Conservation (phyloP, 2,888 invertebrate species). For the Lordiphosa fenestrarum region DNA sequence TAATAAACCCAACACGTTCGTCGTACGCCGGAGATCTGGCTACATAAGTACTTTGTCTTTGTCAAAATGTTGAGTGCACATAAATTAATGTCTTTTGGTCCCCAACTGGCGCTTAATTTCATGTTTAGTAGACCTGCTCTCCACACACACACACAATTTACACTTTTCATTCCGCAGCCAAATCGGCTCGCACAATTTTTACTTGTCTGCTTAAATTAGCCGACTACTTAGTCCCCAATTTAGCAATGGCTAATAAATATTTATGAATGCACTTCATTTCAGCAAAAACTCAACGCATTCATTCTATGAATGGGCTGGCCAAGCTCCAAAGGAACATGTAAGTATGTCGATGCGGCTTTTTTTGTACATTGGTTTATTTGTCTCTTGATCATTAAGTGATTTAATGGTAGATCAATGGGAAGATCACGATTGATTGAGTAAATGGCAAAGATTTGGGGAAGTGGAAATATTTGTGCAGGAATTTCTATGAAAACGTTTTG, state of each 20-base stretch:
- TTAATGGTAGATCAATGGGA: too few species aligned
- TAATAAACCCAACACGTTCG: conserved; percentile 63
- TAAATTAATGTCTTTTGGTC: conserved; percentile 50
- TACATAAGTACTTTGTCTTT: conserved; percentile 63
- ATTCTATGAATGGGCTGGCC: conserved; percentile 49
- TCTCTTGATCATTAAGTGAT: too few species aligned
- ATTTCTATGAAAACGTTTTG: too few species aligned
- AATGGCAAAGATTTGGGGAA: too few species aligned
- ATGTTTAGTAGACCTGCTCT: conserved; percentile 16
- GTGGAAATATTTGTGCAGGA: too few species aligned
- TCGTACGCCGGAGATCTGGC: conserved; percentile 1
- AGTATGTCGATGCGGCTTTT: too few species aligned
- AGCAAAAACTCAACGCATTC: conserved; percentile 39
- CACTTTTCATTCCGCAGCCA: conserved; percentile 41
- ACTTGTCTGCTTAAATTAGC: conserved; percentile 56
- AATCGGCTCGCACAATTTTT: conserved; percentile 3
- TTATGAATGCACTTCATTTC: conserved; percentile 60
- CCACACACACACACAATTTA: conserved; percentile 44
- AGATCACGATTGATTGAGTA: too few species aligned
- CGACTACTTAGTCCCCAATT: conserved; percentile 66
- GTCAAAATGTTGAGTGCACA: conserved; percentile 69
- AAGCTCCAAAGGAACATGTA: too few species aligned
- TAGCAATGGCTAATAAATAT: conserved; percentile 65
- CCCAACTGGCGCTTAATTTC: conserved; percentile 57
- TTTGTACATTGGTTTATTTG: too few species aligned